Evolutionary conservation across 2,113 vertebrate genomes (phyloP).

Genomic region (Tenebrosternarchus preto): DNA sequence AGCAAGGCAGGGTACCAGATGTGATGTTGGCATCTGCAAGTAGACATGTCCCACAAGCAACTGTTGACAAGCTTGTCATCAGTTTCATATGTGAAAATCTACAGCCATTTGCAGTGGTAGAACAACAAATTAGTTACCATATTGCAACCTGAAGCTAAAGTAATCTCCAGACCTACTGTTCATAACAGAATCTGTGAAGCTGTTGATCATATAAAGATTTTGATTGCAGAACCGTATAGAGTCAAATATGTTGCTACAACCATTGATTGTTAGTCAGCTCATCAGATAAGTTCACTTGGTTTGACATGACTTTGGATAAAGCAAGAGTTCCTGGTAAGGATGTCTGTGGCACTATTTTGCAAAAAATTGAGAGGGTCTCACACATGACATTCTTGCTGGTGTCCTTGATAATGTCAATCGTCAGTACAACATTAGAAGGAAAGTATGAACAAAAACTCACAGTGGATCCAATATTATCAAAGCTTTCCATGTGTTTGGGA

Average conservation of each 20-base stretch:
- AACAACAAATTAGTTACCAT: conserved; percentile 35
- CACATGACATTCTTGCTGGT: conserved; percentile 19
- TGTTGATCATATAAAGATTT: conserved; percentile 34
- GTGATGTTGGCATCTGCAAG: conserved; percentile 35
- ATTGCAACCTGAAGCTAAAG: conserved; percentile 37
- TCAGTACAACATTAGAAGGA: conserved; percentile 29
- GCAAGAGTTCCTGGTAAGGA: conserved; percentile 37
- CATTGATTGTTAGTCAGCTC: conserved; percentile 42
- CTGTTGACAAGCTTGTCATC: conserved; percentile 47
- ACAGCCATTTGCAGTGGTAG: conserved; percentile 43
- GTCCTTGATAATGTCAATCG: conserved; percentile 36
- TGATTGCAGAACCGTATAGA: conserved; percentile 28
- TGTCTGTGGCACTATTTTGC: conserved; percentile 41
- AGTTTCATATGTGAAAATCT: conserved; percentile 53
- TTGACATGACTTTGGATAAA: conserved; percentile 45
- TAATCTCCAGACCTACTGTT: conserved; percentile 39
- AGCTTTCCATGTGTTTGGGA: conserved; percentile 51
- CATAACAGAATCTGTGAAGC: conserved; percentile 38
- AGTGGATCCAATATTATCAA: conserved; percentile 46
- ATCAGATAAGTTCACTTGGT: conserved; percentile 41
- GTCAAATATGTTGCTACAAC: conserved; percentile 46
- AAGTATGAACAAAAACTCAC: conserved; percentile 48
- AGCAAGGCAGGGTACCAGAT: conserved; percentile 45
- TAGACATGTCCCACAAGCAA: conserved; percentile 45
- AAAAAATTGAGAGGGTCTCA: conserved; percentile 43